phyloP scores from a whole-genome alignment of 92 coral and sea anemone genomes.

The Desmophyllum pertusum region DNA sequence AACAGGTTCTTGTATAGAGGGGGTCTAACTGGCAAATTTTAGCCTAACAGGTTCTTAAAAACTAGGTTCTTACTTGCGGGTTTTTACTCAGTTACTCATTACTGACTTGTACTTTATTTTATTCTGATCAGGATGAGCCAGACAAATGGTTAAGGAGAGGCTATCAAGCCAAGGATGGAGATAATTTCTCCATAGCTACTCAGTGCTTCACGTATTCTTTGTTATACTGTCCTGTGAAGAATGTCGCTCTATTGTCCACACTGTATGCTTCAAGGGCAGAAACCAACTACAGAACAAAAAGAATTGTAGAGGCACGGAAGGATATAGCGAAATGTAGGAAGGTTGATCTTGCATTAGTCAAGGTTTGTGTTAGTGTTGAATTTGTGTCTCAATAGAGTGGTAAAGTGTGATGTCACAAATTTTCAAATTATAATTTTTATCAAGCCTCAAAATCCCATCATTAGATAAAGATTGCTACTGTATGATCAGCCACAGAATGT shows the following conservation, averaged over 20 bases:
- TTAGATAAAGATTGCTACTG: no score
- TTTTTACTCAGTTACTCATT: no score
- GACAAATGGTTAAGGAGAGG: conserved; percentile 59
- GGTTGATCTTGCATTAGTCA: conserved; percentile 21
- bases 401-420: no score
- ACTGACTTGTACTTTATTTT: not conserved
- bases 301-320: conserved; percentile 34
- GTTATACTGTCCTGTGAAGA: conserved; percentile 29
- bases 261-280: conserved; percentile 55
- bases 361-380: conserved; percentile 27
- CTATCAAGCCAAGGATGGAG: conserved; percentile 24
- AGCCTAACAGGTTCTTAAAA: no score
- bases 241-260: conserved; percentile 20
- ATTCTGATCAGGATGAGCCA: conserved; percentile 35
- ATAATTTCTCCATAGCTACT: conserved; percentile 27
- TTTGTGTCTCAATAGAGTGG: no score
- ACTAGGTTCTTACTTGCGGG: no score
- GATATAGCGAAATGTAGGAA: conserved; percentile 50
- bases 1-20: no score
- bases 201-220: conserved; percentile 55
- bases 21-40: no score
- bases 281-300: conserved; percentile 43
- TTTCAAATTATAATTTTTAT: no score
- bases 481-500: no score
- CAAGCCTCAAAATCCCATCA: no score